phyloP scores from a whole-genome alignment of 2,888 invertebrate species.

The Abscondita cerata region DNA sequence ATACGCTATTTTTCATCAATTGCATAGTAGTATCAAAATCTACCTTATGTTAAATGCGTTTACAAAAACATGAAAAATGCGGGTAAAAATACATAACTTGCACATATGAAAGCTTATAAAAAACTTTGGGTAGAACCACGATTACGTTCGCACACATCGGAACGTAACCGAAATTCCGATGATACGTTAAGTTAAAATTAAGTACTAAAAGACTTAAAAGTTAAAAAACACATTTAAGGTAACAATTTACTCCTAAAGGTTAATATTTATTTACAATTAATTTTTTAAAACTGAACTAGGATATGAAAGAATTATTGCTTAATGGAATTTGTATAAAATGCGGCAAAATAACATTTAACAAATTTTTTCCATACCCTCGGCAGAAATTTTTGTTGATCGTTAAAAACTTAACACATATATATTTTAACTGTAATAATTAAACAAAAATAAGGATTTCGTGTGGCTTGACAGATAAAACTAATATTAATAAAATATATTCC shows the following conservation, averaged over 20 bases:
- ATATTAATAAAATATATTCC: conserved; percentile 32
- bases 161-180: not conserved
- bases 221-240: conserved; percentile 1
- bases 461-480: conserved; percentile 14
- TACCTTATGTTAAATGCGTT: conserved; percentile 16
- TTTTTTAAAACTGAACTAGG: not conserved
- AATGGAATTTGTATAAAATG: not conserved
- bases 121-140: too few species aligned
- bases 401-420: not conserved
- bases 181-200: not conserved
- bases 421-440: conserved; percentile 2
- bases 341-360: too few species aligned
- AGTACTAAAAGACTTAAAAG: not conserved
- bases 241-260: not conserved
- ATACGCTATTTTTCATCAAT: conserved; percentile 5
- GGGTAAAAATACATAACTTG: too few species aligned
- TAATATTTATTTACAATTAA: conserved; percentile 1
- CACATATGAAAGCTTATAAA: too few species aligned
- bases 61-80: not conserved
- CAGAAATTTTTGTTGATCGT: too few species aligned
- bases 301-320: conserved; percentile 8
- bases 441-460: conserved; percentile 2
- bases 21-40: conserved; percentile 42
- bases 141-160: too few species aligned
- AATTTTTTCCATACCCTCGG: too few species aligned